Evolutionary conservation across 2,888 invertebrate species (phyloP), one percentile per base, ranked within the genome.

Genomic region (Chydorus sphaericus): DNA sequence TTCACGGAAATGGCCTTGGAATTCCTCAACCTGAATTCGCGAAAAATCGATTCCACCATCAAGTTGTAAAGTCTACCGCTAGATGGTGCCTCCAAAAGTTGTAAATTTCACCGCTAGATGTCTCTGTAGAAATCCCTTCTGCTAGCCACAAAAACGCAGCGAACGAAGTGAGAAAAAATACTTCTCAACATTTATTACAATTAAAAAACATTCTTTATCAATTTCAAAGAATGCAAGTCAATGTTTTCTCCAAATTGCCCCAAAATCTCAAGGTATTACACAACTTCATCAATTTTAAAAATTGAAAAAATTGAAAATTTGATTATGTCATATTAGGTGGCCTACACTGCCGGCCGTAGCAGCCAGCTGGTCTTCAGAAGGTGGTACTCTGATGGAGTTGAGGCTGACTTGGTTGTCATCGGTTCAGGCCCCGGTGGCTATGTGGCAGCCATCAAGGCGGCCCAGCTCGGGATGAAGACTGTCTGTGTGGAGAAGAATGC

Each of bases 401-500:
- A 92, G 65, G 88, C 86, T 26, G 98, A 98, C 72, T 68, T 98
- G 62, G 93, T 96, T 48, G 96, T 98, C 4, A 94, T 99, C 66
- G 98, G 98, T 31, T 84, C 92, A 49, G 98, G 98, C 58, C 98
- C 98, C 62, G 98, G 98, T 61, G 98, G 98, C 60, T 99, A 98
- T 78, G 98, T 98, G 54, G 98, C 98, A 58, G 85, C 98, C 26
- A 97, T 98, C 64, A 99, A 98, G 77, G 96, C 97, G 56, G 87
- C 97, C 36, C 98, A 98, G 70, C 75, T 99, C 64, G 98, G 98
- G 61, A 78, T 99, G 77, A 97, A 96, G 86, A 92, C 94, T 33
- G 84, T 94, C 2, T 96, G 92, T 67, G 80, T 99, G 44, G 98
- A 99, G 70, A 98, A 97, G 72, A 82, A 85, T 62, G 79, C 81